Evolutionary conservation across 2,888 invertebrate genomes (phyloP).

Genomic region (Trisateles emortualis): DNA sequence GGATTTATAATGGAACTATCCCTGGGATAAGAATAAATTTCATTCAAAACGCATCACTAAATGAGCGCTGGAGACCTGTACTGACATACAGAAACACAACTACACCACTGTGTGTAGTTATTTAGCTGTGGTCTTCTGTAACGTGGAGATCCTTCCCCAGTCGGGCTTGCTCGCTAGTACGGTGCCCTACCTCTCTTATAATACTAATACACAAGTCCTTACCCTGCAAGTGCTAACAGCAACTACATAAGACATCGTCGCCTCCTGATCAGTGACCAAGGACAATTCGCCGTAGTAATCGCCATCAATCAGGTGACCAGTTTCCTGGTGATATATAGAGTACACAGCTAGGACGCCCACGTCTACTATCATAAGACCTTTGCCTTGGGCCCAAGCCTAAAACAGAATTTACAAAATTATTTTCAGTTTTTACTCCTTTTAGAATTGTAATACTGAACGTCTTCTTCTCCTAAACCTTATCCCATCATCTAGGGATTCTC

Average conservation of each 20-base stretch:
- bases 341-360: constrained; percentile 54
- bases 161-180: too few relatives aligned
- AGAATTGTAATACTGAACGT: background rate
- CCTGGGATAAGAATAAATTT: too few relatives aligned
- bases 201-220: too few relatives aligned
- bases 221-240: constrained; percentile 47
- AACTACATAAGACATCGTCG: constrained; percentile 47
- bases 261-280: constrained; percentile 54
- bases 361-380: constrained; percentile 51
- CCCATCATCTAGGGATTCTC: too few relatives aligned
- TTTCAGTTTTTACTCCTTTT: background rate
- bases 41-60: too few relatives aligned
- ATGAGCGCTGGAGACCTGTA: too few relatives aligned
- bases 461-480: background rate
- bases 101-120: too few relatives aligned
- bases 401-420: background rate
- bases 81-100: too few relatives aligned
- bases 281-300: constrained; percentile 57
- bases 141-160: too few relatives aligned
- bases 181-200: too few relatives aligned
- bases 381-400: constrained; percentile 40
- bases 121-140: too few relatives aligned
- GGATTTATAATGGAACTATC: too few relatives aligned
- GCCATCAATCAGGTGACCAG: constrained; percentile 56
- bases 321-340: constrained; percentile 37